A percentile compares a stretch with the other conserved stretches of the same genome.
These are phyloP conservation scores for Siphonodentalium dalli DNA, from an alignment of 2,888 invertebrate species.

Conservation along the genomic window DNA sequence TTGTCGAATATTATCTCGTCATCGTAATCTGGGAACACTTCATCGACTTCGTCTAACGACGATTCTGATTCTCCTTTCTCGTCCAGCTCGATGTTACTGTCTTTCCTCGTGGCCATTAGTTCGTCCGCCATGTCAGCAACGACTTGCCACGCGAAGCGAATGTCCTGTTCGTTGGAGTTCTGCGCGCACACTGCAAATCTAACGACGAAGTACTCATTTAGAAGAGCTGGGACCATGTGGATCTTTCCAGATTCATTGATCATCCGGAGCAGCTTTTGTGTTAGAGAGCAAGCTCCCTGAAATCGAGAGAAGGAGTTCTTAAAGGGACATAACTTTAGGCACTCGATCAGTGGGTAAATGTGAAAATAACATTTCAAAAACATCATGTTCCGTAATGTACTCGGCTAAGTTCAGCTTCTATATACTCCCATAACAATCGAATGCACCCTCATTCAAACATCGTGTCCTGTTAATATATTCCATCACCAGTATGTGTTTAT, in stretches of 20 bases:
- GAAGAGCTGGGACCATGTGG: slow-evolving; percentile 95
- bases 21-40: slow-evolving; percentile 47
- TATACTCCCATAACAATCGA: no score
- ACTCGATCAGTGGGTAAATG: no score
- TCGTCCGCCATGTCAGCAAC: slow-evolving; percentile 35
- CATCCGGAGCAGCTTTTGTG: slow-evolving; percentile 87
- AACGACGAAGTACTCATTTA: slow-evolving; percentile 89
- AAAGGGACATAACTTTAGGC: no score
- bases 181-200: slow-evolving; percentile 93
- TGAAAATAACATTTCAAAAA: no score
- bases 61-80: slow-evolving; percentile 40
- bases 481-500: no score
- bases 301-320: slow-evolving; percentile 59
- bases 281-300: slow-evolving; percentile 76
- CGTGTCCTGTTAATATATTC: no score
- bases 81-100: slow-evolving; percentile 25
- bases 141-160: slow-evolving; percentile 68
- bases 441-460: no score
- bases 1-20: slow-evolving; percentile 49
- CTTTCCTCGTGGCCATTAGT: slow-evolving; percentile 29
- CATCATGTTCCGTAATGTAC: no score
- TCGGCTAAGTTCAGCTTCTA: no score
- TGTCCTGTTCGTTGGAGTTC: slow-evolving; percentile 82
- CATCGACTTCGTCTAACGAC: slow-evolving; percentile 38
- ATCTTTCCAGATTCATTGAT: slow-evolving; percentile 95